phyloP scores from a whole-genome alignment of 1,140 invertebrate genomes.

The Bombus difficillimus region DNA sequence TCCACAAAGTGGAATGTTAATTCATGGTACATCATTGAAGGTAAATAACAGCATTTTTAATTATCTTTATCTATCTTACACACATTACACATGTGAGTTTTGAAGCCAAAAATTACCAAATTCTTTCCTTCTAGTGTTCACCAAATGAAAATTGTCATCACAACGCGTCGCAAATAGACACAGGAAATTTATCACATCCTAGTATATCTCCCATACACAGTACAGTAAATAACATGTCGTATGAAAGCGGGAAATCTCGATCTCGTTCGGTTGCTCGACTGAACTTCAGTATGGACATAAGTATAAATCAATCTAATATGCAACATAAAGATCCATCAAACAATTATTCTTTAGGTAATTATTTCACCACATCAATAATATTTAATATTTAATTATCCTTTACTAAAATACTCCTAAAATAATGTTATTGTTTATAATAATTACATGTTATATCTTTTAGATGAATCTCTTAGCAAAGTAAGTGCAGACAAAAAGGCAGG shows the following conservation, averaged over 20 bases:
- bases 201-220: constrained; percentile 76
- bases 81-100: not conserved
- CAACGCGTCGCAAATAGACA: constrained; percentile 64
- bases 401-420: not conserved
- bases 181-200: constrained; percentile 68
- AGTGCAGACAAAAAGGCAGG: not conserved
- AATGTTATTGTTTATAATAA: not conserved
- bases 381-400: constrained; percentile 15
- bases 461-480: not conserved
- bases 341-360: constrained; percentile 48
- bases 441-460: constrained; percentile 24
- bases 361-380: not conserved
- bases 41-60: constrained; percentile 60
- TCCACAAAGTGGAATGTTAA: constrained; percentile 76
- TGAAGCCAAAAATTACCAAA: not conserved
- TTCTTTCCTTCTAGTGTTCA: constrained; percentile 28
- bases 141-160: constrained; percentile 41
- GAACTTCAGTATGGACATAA: constrained; percentile 76
- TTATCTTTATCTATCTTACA: not conserved
- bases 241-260: constrained; percentile 69
- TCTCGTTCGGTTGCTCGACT: constrained; percentile 67
- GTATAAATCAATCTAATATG: constrained; percentile 63
- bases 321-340: constrained; percentile 56
- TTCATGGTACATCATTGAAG: constrained; percentile 71
- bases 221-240: constrained; percentile 64